Evolutionary conservation across 2,888 invertebrate genomes (phyloP), one percentile per base, ranked within the genome.

Genomic region (Acleris laterana): DNA sequence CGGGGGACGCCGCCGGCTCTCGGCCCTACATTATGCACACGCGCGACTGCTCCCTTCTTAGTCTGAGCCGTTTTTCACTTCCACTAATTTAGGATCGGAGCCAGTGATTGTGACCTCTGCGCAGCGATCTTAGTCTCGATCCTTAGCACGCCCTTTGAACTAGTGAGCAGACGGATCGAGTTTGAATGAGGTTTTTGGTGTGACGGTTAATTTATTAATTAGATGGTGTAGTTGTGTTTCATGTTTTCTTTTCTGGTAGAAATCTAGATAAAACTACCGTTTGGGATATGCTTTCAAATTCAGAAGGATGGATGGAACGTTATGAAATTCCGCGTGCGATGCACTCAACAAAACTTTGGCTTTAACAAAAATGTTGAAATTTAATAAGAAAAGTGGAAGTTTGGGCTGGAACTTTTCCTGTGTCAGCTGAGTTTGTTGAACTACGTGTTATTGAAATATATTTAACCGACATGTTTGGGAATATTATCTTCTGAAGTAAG

Each of bases 1-100:
- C 76, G 77, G 80, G 82, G 82, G 82, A 79, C 78, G 77, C 77
- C 77, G 74, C 69, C 71, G 71, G 62, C 70, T 53, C 70, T 74
- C 80, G 84, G 80, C 80, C 83, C 84, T 84, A 83, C 82, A 83
- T 85, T 84, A 85, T 85, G 82, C 85, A 84, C 87, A 83, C 83
- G 85, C 83, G 85, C 84, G 85, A 84, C 84, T 63, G 63, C 63
- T 65, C 68, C 68, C 68, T 68, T 68, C 62, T 67, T 58, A 66
- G 66, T 62, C 57, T 57, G 61, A 62, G 66, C 51, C 66, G 66
- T 66, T 66, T 66, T 66, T 66, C 62, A 66, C 66, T 57, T 62
- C 66, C 57, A 66, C 66, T 66, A 51, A 66, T 66, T 62, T 57
- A 66, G 61, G 57, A 62, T 66, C 66, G 42, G 66, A 62, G 62